A percentile compares a stretch with the other conserved stretches of the same genome.
These are phyloP conservation scores for Philopotamus ludificatus DNA, from an alignment of 1,140 invertebrate species.

Conservation along the genomic window DNA sequence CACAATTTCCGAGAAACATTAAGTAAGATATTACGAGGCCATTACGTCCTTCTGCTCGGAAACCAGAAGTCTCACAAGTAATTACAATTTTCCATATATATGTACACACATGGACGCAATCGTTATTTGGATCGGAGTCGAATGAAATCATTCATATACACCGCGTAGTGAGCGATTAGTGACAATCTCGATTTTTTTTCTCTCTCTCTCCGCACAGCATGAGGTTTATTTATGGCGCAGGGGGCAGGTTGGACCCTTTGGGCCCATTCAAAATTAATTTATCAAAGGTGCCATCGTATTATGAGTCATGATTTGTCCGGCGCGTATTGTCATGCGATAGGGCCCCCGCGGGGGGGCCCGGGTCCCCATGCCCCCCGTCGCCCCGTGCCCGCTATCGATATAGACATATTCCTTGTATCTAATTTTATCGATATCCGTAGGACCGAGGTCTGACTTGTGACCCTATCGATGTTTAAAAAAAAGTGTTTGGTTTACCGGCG, in stretches of 20 bases:
- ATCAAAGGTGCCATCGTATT: constrained; percentile 28
- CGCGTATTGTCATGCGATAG: constrained; percentile 13
- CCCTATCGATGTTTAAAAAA: neutral
- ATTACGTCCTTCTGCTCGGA: neutral
- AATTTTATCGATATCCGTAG: constrained; percentile 33
- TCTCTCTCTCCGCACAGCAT: too few species aligned
- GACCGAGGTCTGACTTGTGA: neutral
- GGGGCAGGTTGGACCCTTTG: neutral
- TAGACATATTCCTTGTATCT: constrained; percentile 34
- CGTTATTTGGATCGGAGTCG: neutral
- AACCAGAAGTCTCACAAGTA: neutral
- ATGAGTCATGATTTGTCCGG: constrained; percentile 37
- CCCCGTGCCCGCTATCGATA: constrained; percentile 27
- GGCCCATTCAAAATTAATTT: constrained; percentile 1
- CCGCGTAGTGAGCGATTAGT: too few species aligned
- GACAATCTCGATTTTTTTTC: too few species aligned
- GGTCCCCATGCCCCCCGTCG: neutral
- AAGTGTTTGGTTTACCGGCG: too few species aligned
- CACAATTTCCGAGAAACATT: constrained; percentile 12
- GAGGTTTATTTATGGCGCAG: too few species aligned
- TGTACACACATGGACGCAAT: neutral
- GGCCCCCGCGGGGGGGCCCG: constrained; percentile 5
- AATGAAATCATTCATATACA: neutral
- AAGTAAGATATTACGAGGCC: constrained; percentile 20
- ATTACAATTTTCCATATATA: constrained; percentile 3